Evolutionary conservation across 1,140 invertebrate species (phyloP), one percentile per base, ranked within the genome.

Genomic region (Drosophila rhopaloa): DNA sequence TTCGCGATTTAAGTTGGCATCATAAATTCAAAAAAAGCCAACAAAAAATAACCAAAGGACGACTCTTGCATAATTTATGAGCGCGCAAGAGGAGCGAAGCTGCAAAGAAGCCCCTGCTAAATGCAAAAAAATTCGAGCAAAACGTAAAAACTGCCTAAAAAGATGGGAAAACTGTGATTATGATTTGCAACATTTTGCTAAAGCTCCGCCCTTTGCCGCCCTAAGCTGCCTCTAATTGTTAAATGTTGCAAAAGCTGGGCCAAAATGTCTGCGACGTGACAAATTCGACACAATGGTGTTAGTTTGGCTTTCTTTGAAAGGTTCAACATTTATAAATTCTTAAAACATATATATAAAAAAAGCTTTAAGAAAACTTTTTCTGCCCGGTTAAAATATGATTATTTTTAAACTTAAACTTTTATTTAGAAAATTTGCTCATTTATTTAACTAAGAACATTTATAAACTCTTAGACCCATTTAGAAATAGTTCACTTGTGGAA

Each of bases 61-160:
- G 72, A 61, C 67, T 50, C 32, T 63, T 76, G 75, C 82, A 88
- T 88, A 83, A 79, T 89, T 89, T 81, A 80, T 79, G 66, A 77
- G 61, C 50, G 40, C 47, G 16, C 7, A 16, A 48, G 57, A 6
- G 24, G 40, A 51, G 51, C 6, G 32, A 50, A 40, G 43, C n/a
- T 48, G 27, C 56, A 65, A 55, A 38, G 37, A 9, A 44, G 14
- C 32, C 48, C 7, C 29, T n/a, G 43, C 6, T 14, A 40, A 81
- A 55, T 70, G 59, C 40, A 79, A 75, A 75, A 46, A 76, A 76
- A 76, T 54, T 40, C 19, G 27, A 44, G 57, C 48, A 46, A 27
- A 38, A 11, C 8, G 29, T 32, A 41, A 66, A 70, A 68, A 66
- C 14, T 16, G 70, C 65, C 55, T 8, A 46, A 53, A 46, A 53